These are phyloP conservation scores for Sebastes trivittatus DNA, from an alignment of 2,797 vertebrate genomes.

Conservation along the genomic window DNA sequence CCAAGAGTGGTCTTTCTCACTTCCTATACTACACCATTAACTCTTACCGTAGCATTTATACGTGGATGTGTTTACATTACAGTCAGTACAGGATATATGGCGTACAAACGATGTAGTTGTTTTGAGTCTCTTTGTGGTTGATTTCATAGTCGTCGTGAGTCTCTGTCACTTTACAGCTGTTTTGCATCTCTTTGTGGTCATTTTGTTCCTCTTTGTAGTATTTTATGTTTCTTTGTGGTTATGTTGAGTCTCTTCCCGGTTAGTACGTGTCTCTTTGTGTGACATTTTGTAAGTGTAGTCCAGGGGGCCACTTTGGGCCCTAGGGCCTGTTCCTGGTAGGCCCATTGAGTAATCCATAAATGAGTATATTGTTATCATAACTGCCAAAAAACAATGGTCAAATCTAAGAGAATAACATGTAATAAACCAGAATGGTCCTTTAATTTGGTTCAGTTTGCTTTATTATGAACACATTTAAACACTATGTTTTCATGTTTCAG, in stretches of 20 bases:
- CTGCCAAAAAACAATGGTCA: neutral
- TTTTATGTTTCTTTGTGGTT: neutral
- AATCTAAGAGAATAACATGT: neutral
- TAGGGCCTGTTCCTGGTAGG: neutral
- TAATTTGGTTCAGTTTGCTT: neutral
- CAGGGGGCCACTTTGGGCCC: neutral
- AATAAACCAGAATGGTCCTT: neutral
- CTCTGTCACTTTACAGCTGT: too few relatives aligned
- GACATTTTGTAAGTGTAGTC: too few relatives aligned
- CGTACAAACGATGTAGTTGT: neutral
- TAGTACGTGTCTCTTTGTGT: too few relatives aligned
- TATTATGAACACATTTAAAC: neutral
- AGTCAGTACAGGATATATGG: neutral
- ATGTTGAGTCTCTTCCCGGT: neutral
- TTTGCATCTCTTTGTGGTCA: too few relatives aligned
- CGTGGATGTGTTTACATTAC: neutral
- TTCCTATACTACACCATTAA: too few relatives aligned
- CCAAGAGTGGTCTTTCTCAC: too few relatives aligned
- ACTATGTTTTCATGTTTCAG: too few relatives aligned
- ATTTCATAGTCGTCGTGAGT: too few relatives aligned
- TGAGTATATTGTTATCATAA: neutral
- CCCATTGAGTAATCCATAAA: neutral
- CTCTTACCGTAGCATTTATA: too few relatives aligned
- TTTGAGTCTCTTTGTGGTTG: neutral
- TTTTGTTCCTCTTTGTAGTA: too few relatives aligned